Evolutionary conservation across 2,797 vertebrate species (phyloP), one percentile per base, ranked within the genome.

Genomic region (Protonibea diacanthus): DNA sequence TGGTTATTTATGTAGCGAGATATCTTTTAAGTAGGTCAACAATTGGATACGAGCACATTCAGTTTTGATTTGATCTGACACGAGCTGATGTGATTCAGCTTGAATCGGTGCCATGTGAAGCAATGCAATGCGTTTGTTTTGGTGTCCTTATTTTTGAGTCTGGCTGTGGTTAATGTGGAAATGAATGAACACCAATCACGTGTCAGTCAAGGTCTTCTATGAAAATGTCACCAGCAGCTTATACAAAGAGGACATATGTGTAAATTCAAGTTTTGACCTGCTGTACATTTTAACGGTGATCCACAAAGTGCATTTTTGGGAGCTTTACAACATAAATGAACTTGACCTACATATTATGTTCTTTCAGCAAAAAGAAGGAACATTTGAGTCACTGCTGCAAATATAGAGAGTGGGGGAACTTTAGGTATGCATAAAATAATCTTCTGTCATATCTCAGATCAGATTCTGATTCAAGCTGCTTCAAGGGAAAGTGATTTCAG

Each of bases 21-120:
- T 51, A 71, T 78, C 53, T 80, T 87, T 89, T 78, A 86, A 91
- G 80, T 87, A 78, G 89, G 89, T 89, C 89, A 90, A 84, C 86
- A 76, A 82, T 58, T 63, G 61, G 75, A 88, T 77, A 63, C 1
- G 45, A 72, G 64, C 6, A 2, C 76, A 68, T 89, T 77, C 23
- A 45, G 61, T 84, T 89, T 78, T 76, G 9, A 85, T 86, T 74
- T 67, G 74, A 82, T 86, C 65, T 55, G 79, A 85, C 82, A 61
- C 3, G 2, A 79, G 77, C 66, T 20, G 61, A 83, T 70, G 80
- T 58, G 67, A 87, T 82, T 88, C 33, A 69, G 79, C 69, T 79
- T 75, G 79, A 86, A 73, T 80, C 49, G 2, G 38, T 77, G 76
- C 83, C 72, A 66, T n/a, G 74, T 21, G 58, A 66, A 62, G 77